Evolutionary conservation across 2,113 vertebrate genomes (phyloP).

Genomic region (Proteles cristata): DNA sequence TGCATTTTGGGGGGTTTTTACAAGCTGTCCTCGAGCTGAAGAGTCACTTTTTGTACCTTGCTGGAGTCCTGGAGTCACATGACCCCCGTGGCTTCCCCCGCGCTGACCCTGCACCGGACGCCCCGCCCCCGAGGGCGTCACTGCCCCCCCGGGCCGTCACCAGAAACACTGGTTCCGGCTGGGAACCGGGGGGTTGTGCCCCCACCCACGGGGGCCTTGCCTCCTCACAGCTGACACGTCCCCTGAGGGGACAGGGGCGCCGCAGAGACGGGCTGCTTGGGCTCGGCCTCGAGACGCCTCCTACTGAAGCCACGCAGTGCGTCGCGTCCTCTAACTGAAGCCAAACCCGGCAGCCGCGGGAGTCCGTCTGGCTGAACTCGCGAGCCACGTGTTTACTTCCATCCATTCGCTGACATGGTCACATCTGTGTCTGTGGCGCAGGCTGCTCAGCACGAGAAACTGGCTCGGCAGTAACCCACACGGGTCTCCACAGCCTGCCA

Average conservation of each 20-base stretch:
- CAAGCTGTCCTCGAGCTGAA: conserved; percentile 90
- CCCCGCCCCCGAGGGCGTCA: not conserved
- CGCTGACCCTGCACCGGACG: not conserved
- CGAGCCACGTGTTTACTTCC: not conserved
- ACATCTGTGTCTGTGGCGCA: not conserved
- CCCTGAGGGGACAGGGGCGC: not conserved
- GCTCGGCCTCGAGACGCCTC: not conserved
- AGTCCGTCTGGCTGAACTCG: not conserved
- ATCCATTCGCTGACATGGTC: not conserved
- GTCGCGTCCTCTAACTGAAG: not conserved
- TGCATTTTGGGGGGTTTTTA: conserved; percentile 78
- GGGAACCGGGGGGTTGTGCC: not conserved
- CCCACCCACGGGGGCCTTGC: not conserved
- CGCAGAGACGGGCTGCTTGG: not conserved
- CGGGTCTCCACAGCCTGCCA: not conserved
- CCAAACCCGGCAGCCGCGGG: not conserved
- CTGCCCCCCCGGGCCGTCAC: not conserved
- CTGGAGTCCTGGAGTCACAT: not conserved
- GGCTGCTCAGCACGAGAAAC: not conserved
- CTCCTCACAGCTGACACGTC: not conserved
- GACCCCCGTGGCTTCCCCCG: not conserved
- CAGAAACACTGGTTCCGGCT: not conserved
- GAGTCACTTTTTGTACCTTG: conserved; percentile 89
- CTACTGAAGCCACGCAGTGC: not conserved
- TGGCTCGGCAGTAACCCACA: not conserved